Evolutionary conservation across 2,113 vertebrate genomes (phyloP), one percentile per base, ranked within the genome.

Genomic region (Tenebrosternarchus preto): DNA sequence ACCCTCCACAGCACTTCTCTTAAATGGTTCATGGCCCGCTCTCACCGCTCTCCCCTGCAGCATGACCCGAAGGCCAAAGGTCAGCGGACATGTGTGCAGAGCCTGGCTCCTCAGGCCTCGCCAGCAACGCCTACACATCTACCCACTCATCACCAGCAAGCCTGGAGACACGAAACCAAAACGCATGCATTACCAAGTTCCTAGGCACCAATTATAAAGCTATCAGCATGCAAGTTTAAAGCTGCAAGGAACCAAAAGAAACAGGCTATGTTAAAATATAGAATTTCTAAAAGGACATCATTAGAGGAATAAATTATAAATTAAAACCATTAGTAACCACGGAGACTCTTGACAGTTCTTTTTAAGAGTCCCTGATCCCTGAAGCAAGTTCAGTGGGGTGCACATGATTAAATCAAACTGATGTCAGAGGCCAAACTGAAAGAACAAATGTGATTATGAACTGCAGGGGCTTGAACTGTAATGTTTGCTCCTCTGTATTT

Each of bases 161-260:
- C 86, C 84, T 46, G 0, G 82, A 85, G 83, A 87, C 73, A 86
- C 64, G 24, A 20, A 67, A 57, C 70, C 84, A 82, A 46, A 75
- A 20, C 82, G 64, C 73, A 86, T 71, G 56, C 81, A 84, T 81
- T 74, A 53, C 60, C 55, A 33, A n/a, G 74, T 76, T 89, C 85
- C 80, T 80, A 80, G 20, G 76, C 81, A 70, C 88, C 88, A 92
- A 91, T 91, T 91, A 92, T 77, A 85, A 89, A 89, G 83, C 81
- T 80, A 85, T 87, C 78, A 85, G 86, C 82, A 90, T 90, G 89
- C 88, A 90, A 91, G 84, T 92, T 92, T 92, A 92, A 92, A 91
- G 86, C 86, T 85, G 70, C 68, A 67, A 82, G 82, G 77, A 84
- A n/a, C n/a, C n/a, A n/a, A 36, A 76, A 64, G 88, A 87, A 90